phyloP scores from a whole-genome alignment of 2,797 vertebrate genomes.

The Erithacus rubecula region DNA sequence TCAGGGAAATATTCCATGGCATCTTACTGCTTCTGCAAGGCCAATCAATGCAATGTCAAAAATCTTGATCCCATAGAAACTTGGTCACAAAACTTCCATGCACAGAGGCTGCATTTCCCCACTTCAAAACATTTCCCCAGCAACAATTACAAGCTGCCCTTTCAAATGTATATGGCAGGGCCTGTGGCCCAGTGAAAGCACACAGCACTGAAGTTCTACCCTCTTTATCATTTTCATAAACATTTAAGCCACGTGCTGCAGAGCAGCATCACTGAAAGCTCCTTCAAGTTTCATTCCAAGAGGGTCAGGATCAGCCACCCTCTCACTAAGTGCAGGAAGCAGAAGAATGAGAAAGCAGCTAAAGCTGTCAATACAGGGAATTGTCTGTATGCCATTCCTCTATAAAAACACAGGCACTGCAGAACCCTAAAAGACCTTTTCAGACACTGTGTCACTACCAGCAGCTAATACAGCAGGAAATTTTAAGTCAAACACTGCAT shows the following conservation, averaged over 20 bases:
- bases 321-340: not conserved
- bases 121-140: not conserved
- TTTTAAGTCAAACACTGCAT: constrained; percentile 55
- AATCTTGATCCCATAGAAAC: not conserved
- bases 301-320: not conserved
- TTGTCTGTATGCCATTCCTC: not conserved
- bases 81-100: not conserved
- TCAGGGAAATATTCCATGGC: not conserved
- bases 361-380: not conserved
- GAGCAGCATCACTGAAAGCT: not conserved
- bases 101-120: not conserved
- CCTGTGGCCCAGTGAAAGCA: not conserved
- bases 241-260: not conserved
- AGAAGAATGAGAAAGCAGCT: not conserved
- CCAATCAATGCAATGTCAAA: not conserved
- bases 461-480: constrained; percentile 37
- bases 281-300: not conserved
- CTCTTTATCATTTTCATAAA: not conserved
- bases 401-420: not conserved
- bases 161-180: not conserved
- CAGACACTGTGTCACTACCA: not conserved
- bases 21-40: not conserved
- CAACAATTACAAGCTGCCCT: not conserved
- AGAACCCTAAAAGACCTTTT: constrained; percentile 37
- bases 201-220: not conserved